Evolutionary conservation across 2,113 vertebrate species (phyloP).

Genomic region (Callorhinus ursinus): DNA sequence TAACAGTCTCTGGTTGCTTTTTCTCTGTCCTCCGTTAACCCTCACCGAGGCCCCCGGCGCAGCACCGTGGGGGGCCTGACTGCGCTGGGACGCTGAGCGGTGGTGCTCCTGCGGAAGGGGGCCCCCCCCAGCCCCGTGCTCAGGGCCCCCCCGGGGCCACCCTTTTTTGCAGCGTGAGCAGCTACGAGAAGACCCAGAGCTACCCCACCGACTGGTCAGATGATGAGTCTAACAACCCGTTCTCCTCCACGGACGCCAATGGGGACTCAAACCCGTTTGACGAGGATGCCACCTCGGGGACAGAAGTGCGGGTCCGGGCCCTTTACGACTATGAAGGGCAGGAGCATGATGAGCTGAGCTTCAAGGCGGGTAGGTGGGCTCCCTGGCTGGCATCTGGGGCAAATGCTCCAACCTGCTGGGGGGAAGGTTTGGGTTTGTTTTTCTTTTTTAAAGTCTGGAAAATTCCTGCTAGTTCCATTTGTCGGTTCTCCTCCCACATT

Average conservation of each 20-base stretch:
- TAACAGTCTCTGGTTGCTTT: slow-evolving; percentile 69
- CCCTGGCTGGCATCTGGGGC: fast-evolving
- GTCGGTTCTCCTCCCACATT: not conserved
- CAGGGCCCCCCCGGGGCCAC: not conserved
- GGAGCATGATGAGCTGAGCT: slow-evolving; percentile 98
- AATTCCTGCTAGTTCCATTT: not conserved
- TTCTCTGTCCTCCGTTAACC: slow-evolving; percentile 62
- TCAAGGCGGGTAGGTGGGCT: slow-evolving; percentile 93
- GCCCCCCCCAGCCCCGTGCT: not conserved
- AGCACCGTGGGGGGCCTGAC: not conserved
- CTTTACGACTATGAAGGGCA: slow-evolving; percentile 98
- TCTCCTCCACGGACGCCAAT: slow-evolving; percentile 90
- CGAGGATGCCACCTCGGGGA: slow-evolving; percentile 88
- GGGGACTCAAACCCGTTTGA: slow-evolving; percentile 97
- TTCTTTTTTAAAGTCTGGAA: fast-evolving
- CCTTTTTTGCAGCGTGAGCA: slow-evolving; percentile 87
- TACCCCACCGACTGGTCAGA: slow-evolving; percentile 93
- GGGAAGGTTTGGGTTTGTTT: not conserved
- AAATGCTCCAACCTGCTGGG: fast-evolving
- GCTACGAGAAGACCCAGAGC: slow-evolving; percentile 90
- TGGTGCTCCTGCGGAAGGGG: not conserved
- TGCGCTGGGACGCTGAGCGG: not conserved
- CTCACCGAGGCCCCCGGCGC: not conserved
- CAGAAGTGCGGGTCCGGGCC: slow-evolving; percentile 92
- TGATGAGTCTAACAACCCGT: slow-evolving; percentile 95